Conservation (phyloP, 2,888 invertebrate species). For the Lacanobia oleracea region DNA sequence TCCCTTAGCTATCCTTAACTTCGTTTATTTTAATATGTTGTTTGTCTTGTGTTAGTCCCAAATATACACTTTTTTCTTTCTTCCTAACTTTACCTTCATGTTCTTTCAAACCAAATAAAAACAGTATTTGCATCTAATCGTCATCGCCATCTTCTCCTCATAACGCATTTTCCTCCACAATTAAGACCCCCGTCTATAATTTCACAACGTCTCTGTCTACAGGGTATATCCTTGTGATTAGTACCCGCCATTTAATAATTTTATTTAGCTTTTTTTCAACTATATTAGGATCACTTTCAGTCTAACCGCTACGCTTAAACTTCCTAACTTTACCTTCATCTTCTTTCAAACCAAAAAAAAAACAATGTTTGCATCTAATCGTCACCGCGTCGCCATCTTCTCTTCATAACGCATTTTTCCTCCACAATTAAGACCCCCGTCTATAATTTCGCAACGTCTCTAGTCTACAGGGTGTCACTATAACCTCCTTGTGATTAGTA, state of each 20-base stretch:
- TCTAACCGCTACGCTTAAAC: too few relatives aligned
- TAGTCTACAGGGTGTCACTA: constrained; percentile 74
- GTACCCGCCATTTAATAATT: constrained; percentile 86
- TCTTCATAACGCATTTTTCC: constrained; percentile 43
- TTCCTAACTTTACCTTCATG: not conserved
- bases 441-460: constrained; percentile 69
- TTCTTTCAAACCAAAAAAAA: not conserved
- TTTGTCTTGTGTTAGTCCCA: too few relatives aligned
- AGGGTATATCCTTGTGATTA: constrained; percentile 84
- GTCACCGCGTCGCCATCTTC: not conserved
- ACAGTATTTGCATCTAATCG: not conserved
- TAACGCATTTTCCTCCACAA: constrained; percentile 17
- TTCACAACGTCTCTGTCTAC: constrained; percentile 71
- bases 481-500: constrained; percentile 84
- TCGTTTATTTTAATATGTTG: too few relatives aligned
- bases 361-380: not conserved
- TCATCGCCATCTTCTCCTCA: not conserved
- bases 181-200: constrained; percentile 57
- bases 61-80: too few relatives aligned
- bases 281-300: too few relatives aligned
- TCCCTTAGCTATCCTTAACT: too few relatives aligned
- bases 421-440: constrained; percentile 44
- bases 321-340: too few relatives aligned
- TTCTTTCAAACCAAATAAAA: not conserved
- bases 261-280: too few relatives aligned